These are phyloP conservation scores for Scelioninae gen. 2 DNA, from an alignment of 2,888 invertebrate genomes.

Conservation along the genomic window DNA sequence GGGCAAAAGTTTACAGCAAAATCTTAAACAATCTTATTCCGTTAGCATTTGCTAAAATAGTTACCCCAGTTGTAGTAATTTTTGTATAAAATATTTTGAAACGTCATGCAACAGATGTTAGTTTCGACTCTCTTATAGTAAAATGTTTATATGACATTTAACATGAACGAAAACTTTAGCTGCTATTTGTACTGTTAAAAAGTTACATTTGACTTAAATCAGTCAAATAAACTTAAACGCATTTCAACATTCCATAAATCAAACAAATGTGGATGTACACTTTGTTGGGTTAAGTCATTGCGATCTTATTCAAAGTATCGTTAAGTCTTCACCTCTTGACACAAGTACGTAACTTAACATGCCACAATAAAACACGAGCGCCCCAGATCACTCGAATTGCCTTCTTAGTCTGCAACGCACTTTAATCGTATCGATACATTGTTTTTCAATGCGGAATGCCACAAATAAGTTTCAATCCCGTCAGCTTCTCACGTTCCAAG, in stretches of 20 bases:
- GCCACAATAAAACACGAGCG: constrained; percentile 61
- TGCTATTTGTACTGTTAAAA: too few relatives aligned
- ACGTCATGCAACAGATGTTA: too few relatives aligned
- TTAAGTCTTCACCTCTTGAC: constrained; percentile 72
- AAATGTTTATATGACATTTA: too few relatives aligned
- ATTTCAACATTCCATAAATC: constrained; percentile 54
- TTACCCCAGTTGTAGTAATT: too few relatives aligned
- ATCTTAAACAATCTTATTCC: too few relatives aligned
- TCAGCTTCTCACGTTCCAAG: constrained; percentile 56
- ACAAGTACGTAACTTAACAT: constrained; percentile 61
- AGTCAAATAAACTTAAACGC: constrained; percentile 39
- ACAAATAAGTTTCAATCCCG: constrained; percentile 59
- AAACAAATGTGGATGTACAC: constrained; percentile 44
- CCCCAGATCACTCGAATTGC: constrained; percentile 63
- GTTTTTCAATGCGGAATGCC: constrained; percentile 57
- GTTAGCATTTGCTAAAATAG: too few relatives aligned
- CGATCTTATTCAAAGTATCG: constrained; percentile 68
- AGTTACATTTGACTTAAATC: too few relatives aligned
- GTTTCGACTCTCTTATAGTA: too few relatives aligned
- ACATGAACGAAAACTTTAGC: too few relatives aligned
- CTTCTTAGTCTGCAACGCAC: constrained; percentile 59
- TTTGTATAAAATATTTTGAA: too few relatives aligned
- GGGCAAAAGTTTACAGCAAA: too few relatives aligned
- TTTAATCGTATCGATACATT: constrained; percentile 57
- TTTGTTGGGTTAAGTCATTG: constrained; percentile 48